Evolutionary conservation across 2,888 invertebrate genomes (phyloP), one percentile per base, ranked within the genome.

Genomic region (Drosophila bunnanda): DNA sequence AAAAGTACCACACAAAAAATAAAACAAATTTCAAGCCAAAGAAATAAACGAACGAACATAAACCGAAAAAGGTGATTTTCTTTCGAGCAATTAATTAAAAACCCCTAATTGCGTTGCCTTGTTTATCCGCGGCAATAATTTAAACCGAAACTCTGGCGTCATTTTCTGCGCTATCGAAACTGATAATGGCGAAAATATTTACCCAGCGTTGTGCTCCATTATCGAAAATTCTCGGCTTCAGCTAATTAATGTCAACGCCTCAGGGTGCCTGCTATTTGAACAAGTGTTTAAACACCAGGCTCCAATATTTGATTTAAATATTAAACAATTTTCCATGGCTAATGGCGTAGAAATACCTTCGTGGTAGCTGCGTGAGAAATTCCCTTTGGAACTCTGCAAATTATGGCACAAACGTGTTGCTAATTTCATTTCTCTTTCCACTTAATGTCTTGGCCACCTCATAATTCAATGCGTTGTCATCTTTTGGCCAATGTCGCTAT

Each of bases 251-350:
- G 72, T 65, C 58, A 55, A 32, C 50, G 30, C 34, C 44, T 46
- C 12, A 53, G n/a, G 7, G 10, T 15, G 50, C n/a, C 46, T 75
- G 41, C 75, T 82, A 71, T 80, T 80, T 85, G 71, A 67, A 56
- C 87, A 83, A 80, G 79, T 83, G 86, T 57, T 53, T 57, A 76
- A 84, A 38, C 20, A 41, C 46, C 44, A 43, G 50, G 22, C 48
- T 52, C 46, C 76, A 77, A 74, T 86, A 79, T 83, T 83, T 62
- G 22, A 46, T 52, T 62, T 44, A 59, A 70, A 59, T 73, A 78
- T 74, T 72, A 61, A 67, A 44, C 34, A 52, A 32, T 55, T 54
- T 62, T 32, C 8, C 12, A 32, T 30, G 30, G 55, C 22, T 22
- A 66, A 56, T 50, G 39, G 30, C 9, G 12, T 17, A 9, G 2